Base-by-base conservation (phyloP, 2,797 vertebrate species). In the Acipenser oxyrinchus region DNA sequence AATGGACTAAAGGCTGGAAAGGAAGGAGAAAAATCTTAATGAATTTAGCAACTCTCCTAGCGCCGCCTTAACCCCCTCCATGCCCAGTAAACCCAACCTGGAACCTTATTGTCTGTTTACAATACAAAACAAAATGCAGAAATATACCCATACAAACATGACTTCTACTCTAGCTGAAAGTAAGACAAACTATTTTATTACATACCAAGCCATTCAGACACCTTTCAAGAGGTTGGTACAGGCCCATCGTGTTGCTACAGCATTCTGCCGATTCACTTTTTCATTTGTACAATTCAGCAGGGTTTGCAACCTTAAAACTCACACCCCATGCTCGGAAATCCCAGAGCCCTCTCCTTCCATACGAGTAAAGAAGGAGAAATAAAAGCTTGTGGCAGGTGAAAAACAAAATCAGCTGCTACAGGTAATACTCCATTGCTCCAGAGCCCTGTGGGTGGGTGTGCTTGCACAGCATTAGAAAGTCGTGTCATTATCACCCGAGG, bases 21-120 rank as follows among this genome's bases (percentile, higher is more conserved):
- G 75, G 81, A 84, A 78, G 84, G 79, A 70, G 67, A 76, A 86
- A 81, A 84, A 78, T 81, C 84, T 88, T 84, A 84, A 88, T 91
- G 84, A 91, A 91, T 89, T 88, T 84, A 84, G 83, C 84, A 84
- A 88, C 83, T 82, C 83, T 85, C 80, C 77, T 84, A 86, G 48
- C 51, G 55, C 60, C 13, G 13, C 50, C 64, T 74, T 63, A 72
- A 67, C 69, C 70, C 67, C 66, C 70, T 73, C 68, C 49, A 59
- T 48, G 53, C 74, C 66, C 60, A 68, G 37, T 10, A 10, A 48
- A 53, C 37, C 58, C 23, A 37, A 37, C 2, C 23, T 37, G 23
- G 23, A 37, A 37, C 23, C 23, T 3, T 37, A 37, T 4, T 37
- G 23, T 37, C 23, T 37, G 23, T 37, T 37, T 37, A 37, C 53